A percentile compares a stretch with the other conserved stretches of the same genome.
phyloP scores from a whole-genome alignment of 2,113 vertebrate species.

The Chionis minor region DNA sequence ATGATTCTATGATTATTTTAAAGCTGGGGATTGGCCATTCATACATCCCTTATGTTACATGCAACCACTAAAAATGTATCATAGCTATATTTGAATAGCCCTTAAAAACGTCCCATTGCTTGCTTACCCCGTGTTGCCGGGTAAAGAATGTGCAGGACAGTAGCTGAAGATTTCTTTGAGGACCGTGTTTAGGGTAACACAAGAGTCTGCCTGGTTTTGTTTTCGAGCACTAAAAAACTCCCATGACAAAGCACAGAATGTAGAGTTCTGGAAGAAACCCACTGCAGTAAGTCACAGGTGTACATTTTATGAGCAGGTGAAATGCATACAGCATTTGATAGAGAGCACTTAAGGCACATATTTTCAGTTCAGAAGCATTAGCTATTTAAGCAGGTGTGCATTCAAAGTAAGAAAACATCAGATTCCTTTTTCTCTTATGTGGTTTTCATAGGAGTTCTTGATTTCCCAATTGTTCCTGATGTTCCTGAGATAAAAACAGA shows the following conservation, averaged over 20 bases:
- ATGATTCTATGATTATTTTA: neutral
- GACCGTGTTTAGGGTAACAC: neutral
- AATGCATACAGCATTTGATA: neutral
- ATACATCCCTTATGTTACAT: neutral
- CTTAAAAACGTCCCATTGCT: neutral
- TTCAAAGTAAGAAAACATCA: neutral
- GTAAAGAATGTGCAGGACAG: neutral
- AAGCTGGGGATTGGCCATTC: neutral
- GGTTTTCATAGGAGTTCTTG: neutral
- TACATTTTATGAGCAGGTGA: neutral
- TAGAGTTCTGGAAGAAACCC: neutral
- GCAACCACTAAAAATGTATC: neutral
- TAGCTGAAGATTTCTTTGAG: neutral
- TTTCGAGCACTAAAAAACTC: neutral
- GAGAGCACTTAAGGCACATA: neutral
- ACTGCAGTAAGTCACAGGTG: slow-evolving; percentile 9
- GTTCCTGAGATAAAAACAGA: slow-evolving; percentile 5
- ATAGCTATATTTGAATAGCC: neutral
- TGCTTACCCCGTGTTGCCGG: neutral
- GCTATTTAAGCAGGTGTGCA: neutral
- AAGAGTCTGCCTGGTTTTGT: neutral
- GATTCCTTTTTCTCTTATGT: neutral
- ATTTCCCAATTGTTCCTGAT: neutral
- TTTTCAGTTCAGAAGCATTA: neutral
- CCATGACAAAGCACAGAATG: neutral